Base-by-base conservation (phyloP, 92 coral and sea anemone species). In the Umimayanthus kanabou region DNA sequence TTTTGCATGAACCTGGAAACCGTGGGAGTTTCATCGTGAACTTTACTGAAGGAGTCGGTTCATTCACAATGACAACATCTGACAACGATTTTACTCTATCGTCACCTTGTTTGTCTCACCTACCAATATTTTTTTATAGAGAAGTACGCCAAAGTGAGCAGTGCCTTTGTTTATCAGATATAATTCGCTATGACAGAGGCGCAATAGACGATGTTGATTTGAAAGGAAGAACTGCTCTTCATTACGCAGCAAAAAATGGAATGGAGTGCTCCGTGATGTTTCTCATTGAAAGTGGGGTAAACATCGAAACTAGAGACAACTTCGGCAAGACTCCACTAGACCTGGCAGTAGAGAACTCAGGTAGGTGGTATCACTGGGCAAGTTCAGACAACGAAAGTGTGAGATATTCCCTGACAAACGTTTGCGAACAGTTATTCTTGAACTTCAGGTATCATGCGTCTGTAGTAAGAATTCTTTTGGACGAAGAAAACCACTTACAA, bases 181-280 rank as follows among this genome's bases (percentile, higher is more conserved):
- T 85, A 23, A 70, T 65, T 0, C 5, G 37, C 7, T 20, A 3
- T 6, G 76, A 49, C 55, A 71, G 85, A 6, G 4, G 2, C 29
- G 69, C 13, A 0, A 15, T 92, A 26, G 70, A 90, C 77, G 77
- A 77, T 0, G 74, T 57, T 13, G 93, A 93, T 65, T 70, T 18
- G 39, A 8, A 83, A 26, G 96, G 96, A 84, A 87, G 82, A 82
- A 90, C 94, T 6, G 84, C 89, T 16, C 67, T 94, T 77, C 96
- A 94, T 82, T 28, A 83, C 25, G 96, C 96, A 23, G 90, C 91
- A 10, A n/a, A 30, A 37, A 86, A 89, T 20, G 96, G 91, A 30
- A 81, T 92, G 85, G 91, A 79, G 11, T 88, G 88, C 55, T 91
- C 90, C 16, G 89, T 90, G 11, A 61, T 71, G 40, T 81, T 83